phyloP scores from a whole-genome alignment of 2,797 vertebrate genomes.

The Mus minutoides region DNA sequence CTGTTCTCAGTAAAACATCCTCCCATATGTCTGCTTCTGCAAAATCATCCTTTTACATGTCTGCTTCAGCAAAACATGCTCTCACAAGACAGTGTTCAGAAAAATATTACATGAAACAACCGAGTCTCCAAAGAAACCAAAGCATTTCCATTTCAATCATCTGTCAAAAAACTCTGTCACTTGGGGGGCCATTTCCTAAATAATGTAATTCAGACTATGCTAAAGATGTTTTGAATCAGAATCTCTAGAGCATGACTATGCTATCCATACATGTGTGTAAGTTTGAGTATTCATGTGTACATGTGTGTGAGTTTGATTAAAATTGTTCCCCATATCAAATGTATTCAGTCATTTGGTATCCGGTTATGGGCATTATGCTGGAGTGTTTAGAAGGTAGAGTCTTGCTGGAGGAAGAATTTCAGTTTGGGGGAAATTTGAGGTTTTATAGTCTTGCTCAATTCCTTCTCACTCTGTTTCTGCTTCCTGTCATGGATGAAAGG shows the following conservation, averaged over 20 bases:
- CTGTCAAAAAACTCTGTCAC: background rate
- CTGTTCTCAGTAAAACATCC: background rate
- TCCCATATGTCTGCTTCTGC: background rate
- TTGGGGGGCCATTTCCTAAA: background rate
- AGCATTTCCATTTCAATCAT: background rate
- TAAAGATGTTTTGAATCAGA: conserved; percentile 19
- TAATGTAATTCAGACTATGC: background rate
- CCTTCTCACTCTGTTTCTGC: background rate
- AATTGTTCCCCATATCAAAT: background rate
- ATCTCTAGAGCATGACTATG: background rate
- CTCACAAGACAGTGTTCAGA: background rate
- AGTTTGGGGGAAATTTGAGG: background rate
- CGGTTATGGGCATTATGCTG: background rate
- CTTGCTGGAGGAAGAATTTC: background rate
- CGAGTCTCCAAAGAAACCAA: background rate
- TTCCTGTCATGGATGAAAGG: background rate
- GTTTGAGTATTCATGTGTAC: no score
- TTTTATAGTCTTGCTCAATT: background rate
- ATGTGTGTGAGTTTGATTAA: background rate
- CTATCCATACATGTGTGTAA: background rate
- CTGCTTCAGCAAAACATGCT: background rate
- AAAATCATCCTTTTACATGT: no score
- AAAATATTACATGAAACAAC: background rate
- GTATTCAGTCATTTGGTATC: background rate
- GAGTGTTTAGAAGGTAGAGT: background rate